Evolutionary conservation across 2,113 vertebrate genomes (phyloP).

Genomic region (Macquaria ambigua): DNA sequence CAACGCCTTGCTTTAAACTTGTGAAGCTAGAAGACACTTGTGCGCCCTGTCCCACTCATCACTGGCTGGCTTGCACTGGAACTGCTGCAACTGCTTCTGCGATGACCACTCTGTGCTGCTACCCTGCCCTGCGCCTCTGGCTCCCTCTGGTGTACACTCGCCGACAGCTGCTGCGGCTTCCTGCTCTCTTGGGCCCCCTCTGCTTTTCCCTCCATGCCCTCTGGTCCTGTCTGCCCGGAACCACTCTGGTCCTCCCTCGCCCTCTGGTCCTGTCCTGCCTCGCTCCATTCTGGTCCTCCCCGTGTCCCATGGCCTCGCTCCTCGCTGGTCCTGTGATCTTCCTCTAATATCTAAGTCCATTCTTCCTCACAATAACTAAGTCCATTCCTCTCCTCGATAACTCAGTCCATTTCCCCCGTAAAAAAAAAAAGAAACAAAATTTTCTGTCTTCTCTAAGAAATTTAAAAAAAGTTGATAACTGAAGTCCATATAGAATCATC

Average conservation of each 20-base stretch:
- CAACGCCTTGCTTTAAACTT: conserved; percentile 69
- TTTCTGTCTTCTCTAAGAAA: conserved; percentile 41
- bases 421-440: conserved; percentile 35
- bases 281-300: conserved; percentile 61
- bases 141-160: conserved; percentile 77
- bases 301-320: conserved; percentile 45
- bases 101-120: conserved; percentile 68
- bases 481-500: neutral
- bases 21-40: conserved; percentile 72
- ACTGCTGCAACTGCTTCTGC: conserved; percentile 57
- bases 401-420: conserved; percentile 43
- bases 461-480: neutral
- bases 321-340: conserved; percentile 66
- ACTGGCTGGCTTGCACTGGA: conserved; percentile 68
- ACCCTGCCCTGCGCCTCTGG: conserved; percentile 76
- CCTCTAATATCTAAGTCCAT: conserved; percentile 81
- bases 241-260: conserved; percentile 56
- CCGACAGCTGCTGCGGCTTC: conserved; percentile 50
- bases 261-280: conserved; percentile 73
- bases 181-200: conserved; percentile 60
- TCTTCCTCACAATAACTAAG: conserved; percentile 65
- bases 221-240: conserved; percentile 67
- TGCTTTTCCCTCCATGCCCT: conserved; percentile 69
- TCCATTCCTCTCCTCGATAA: conserved; percentile 63
- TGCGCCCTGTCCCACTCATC: conserved; percentile 68